Base-by-base conservation (phyloP, 2,797 vertebrate genomes). In the Discoglossus pictus region DNA sequence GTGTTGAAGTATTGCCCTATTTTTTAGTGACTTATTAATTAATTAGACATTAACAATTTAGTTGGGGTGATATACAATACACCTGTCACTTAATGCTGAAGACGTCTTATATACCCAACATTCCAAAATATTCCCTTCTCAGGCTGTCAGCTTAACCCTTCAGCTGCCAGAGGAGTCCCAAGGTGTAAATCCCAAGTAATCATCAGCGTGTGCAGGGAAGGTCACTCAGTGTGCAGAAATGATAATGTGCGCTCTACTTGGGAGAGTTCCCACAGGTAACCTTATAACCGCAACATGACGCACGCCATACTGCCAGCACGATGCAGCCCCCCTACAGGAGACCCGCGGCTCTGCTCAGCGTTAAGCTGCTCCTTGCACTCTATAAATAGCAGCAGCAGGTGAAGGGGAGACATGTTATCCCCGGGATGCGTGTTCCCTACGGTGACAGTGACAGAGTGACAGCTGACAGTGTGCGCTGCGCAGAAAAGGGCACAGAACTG, bases 301-400 rank as follows among this genome's bases (percentile, higher is more conserved):
- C 35, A 21, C 27, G 15, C n/a, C 31, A n/a, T 16, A 25, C 23
- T 13, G 34, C 46, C 44, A 24, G 24, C 38, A 31, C 13, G 52
- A 34, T 36, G 35, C 34, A 21, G 20, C 39, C 1, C 20, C 53
- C 20, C 53, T 24, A 24, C 10, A 17, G 13, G 53, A 20, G 35
- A 23, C 36, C 53, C 35, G 31, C 36, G 42, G 20, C 39, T 17
- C 38, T 16, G n/a, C 15, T 10, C 55, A 50, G 8, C 23, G 27
- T 31, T 58, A 27, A 58, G 55, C 55, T 27, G 38, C 48, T 43
- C n/a, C 55, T 56, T 42, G 24, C 35, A 12, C 18, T 15, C 39
- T 58, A 58, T 58, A 58, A 42, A 58, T 58, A 58, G 55, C 42
- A 40, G 24, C 24, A 51, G n/a, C 13, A 16, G 48, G 48, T 51